Conservation (phyloP, 1,140 invertebrate genomes). For the Drosophila obscura region DNA sequence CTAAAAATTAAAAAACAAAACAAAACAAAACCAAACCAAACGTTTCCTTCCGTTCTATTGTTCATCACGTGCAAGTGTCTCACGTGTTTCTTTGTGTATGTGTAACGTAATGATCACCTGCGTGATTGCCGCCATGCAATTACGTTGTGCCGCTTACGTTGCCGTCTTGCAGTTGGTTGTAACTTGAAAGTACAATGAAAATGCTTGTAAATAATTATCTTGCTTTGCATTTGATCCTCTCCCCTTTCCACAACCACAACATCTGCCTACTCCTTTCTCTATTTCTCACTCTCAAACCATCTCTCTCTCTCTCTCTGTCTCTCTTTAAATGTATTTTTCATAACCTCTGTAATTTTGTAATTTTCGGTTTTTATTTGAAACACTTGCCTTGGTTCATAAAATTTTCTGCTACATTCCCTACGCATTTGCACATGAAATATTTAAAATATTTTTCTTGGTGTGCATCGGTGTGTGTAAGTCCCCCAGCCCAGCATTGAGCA, state of each 20-base stretch:
- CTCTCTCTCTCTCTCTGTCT: conserved; percentile 12
- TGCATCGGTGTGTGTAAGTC: conserved; percentile 52
- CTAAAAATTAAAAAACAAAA: conserved; percentile 12
- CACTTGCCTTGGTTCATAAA: conserved; percentile 14
- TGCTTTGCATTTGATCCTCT: conserved; percentile 65
- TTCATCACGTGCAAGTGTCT: conserved; percentile 54
- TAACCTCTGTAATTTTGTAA: conserved; percentile 11
- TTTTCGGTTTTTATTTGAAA: conserved; percentile 2
- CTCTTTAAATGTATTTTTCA: conserved; percentile 4
- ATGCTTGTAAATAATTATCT: conserved; percentile 83
- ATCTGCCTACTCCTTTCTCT: neutral
- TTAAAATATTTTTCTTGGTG: conserved; percentile 74
- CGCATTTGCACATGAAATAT: conserved; percentile 80
- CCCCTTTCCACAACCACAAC: neutral
- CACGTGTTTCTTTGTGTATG: conserved; percentile 58
- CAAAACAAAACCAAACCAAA: conserved; percentile 20
- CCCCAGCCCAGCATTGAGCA: conserved; percentile 33
- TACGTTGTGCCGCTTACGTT: conserved; percentile 72
- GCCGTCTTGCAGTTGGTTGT: conserved; percentile 78
- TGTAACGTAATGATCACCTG: conserved; percentile 72
- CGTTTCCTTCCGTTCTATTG: conserved; percentile 51
- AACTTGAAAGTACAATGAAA: conserved; percentile 82
- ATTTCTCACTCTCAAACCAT: conserved; percentile 3
- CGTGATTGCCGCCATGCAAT: conserved; percentile 58
- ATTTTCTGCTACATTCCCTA: conserved; percentile 38